A percentile compares a stretch with the other conserved stretches of the same genome.
Conservation (phyloP, 2,888 invertebrate genomes). For the Protophormia terraenovae region DNA sequence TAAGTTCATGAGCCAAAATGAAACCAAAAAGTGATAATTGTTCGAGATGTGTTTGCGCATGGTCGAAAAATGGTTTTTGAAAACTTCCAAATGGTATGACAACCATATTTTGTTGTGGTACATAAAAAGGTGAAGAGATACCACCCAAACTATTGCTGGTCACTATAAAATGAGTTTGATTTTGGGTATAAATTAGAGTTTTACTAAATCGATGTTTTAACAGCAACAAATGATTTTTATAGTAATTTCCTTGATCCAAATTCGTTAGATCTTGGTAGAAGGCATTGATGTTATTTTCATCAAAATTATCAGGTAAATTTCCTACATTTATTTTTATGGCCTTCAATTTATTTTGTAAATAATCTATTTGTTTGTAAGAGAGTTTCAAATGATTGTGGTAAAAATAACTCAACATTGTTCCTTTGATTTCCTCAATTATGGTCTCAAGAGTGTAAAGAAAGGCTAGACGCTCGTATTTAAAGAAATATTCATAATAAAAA, state of each 20-base stretch:
- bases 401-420: background rate
- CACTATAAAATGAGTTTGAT: background rate
- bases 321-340: background rate
- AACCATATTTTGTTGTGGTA: constrained; percentile 72
- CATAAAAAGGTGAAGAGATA: constrained; percentile 72
- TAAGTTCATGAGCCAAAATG: constrained; percentile 75
- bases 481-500: constrained; percentile 71
- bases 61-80: constrained; percentile 71
- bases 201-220: background rate
- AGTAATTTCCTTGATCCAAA: constrained; percentile 25
- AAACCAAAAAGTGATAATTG: constrained; percentile 75
- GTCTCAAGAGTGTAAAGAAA: background rate
- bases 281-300: background rate
- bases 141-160: constrained; percentile 42
- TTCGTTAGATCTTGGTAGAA: background rate
- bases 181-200: background rate
- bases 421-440: background rate
- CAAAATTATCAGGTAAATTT: background rate
- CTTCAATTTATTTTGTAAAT: background rate
- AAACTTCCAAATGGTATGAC: constrained; percentile 73
- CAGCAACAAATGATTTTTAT: background rate
- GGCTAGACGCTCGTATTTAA: constrained; percentile 1
- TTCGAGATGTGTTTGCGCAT: constrained; percentile 70
- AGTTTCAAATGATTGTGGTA: background rate
- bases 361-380: background rate